Evolutionary conservation across 1,140 invertebrate genomes (phyloP).

Genomic region (Marisa cornuarietis): DNA sequence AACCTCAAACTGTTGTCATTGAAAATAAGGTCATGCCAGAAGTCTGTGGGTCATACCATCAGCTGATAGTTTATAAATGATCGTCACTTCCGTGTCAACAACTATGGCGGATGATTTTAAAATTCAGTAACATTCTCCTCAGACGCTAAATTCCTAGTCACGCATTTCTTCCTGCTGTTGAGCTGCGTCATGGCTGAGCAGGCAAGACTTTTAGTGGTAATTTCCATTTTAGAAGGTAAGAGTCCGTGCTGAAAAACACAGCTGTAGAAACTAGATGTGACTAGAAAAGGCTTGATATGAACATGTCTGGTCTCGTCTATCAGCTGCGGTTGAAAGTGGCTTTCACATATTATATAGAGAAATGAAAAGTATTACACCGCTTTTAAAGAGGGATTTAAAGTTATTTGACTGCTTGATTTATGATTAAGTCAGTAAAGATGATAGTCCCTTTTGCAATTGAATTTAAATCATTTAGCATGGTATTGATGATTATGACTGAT

Average conservation of each 20-base stretch:
- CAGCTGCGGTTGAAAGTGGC: too few species aligned
- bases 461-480: too few species aligned
- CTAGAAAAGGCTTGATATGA: background rate
- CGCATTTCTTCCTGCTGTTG: background rate
- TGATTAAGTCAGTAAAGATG: too few species aligned
- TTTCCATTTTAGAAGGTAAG: conserved; percentile 61
- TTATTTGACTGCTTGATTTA: too few species aligned
- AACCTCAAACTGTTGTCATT: background rate
- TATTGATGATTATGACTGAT: too few species aligned
- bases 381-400: too few species aligned
- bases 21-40: background rate
- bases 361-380: too few species aligned
- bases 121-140: conserved; percentile 18
- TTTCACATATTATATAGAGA: too few species aligned
- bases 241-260: background rate
- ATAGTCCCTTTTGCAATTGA: too few species aligned
- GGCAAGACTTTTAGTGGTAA: conserved; percentile 57
- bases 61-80: conserved; percentile 31
- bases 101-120: conserved; percentile 62
- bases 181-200: conserved; percentile 54
- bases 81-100: conserved; percentile 41
- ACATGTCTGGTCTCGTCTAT: conserved; percentile 32
- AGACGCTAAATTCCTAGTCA: too few species aligned
- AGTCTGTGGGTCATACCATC: conserved; percentile 17
- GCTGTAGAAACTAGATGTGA: background rate